phyloP scores from a whole-genome alignment of 2,113 vertebrate genomes.

The Gallinago media region DNA sequence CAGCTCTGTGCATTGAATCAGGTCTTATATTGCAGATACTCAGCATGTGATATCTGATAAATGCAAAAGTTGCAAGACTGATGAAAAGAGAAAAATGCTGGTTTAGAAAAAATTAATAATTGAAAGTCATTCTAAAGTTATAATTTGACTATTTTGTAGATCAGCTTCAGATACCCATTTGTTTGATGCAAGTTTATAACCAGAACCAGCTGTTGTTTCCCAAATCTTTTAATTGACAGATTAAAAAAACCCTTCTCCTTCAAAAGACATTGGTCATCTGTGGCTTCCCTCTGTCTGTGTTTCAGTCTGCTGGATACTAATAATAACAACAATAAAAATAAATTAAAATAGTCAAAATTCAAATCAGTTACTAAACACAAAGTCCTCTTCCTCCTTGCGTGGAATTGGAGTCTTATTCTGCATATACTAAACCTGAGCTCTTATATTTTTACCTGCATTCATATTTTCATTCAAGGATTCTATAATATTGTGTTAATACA shows the following conservation, averaged over 20 bases:
- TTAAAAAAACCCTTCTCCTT: neutral
- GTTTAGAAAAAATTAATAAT: neutral
- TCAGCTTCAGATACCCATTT: neutral
- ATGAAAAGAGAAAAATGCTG: neutral
- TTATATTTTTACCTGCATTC: neutral
- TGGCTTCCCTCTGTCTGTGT: neutral
- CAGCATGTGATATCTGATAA: neutral
- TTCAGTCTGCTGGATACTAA: neutral
- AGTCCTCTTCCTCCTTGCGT: neutral
- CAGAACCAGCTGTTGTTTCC: neutral
- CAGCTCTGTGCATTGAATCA: neutral
- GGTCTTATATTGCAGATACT: neutral
- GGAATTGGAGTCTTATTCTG: neutral
- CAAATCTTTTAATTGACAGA: neutral
- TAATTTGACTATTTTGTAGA: neutral
- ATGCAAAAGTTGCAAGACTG: neutral
- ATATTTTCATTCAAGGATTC: neutral
- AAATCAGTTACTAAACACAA: neutral
- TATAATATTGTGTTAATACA: neutral
- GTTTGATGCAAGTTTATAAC: neutral
- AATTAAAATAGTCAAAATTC: neutral
- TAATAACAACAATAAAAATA: neutral
- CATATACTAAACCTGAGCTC: neutral
- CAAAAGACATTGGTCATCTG: neutral
- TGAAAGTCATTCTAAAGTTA: neutral